phyloP scores from a whole-genome alignment of 2,888 invertebrate genomes.

The Eupsilia transversa region DNA sequence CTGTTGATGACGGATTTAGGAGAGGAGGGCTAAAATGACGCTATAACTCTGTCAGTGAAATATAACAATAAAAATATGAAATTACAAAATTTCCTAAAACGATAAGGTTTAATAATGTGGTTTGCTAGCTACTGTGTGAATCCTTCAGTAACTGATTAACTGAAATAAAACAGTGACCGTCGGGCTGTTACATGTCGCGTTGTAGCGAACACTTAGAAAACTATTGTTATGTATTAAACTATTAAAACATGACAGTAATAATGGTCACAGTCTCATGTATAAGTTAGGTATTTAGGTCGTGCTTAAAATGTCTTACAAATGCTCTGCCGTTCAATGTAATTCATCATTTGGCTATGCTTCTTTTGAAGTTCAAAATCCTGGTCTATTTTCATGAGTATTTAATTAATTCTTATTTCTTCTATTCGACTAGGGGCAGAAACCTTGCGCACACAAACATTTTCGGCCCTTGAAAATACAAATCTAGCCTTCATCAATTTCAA shows the following conservation, averaged over 20 bases:
- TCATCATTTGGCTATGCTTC: not conserved
- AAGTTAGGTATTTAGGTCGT: slow-evolving; percentile 17
- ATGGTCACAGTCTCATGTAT: slow-evolving; percentile 3
- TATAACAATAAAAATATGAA: not conserved
- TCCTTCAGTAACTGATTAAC: not conserved
- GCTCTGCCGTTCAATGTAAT: not conserved
- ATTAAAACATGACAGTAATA: slow-evolving; percentile 17
- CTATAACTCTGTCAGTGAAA: not conserved
- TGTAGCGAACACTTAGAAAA: slow-evolving; percentile 11
- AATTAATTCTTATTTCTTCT: not conserved
- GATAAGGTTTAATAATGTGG: not conserved
- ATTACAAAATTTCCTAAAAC: not conserved
- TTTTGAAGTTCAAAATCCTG: not conserved
- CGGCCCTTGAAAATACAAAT: not conserved
- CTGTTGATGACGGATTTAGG: slow-evolving; percentile 31
- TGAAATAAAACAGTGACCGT: not conserved
- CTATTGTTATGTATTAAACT: slow-evolving; percentile 8
- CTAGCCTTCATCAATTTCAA: not conserved
- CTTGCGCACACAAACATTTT: not conserved
- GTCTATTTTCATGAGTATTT: not conserved
- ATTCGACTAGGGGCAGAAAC: not conserved
- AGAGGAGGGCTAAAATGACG: slow-evolving; percentile 10
- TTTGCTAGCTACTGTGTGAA: not conserved
- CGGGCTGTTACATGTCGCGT: not conserved
- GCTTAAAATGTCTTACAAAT: slow-evolving; percentile 23